Percentiles rank a stretch among this genome's conserved stretches.
Evolutionary conservation across 2,888 invertebrate species (phyloP).

Genomic region (Harpalus rubripes): DNA sequence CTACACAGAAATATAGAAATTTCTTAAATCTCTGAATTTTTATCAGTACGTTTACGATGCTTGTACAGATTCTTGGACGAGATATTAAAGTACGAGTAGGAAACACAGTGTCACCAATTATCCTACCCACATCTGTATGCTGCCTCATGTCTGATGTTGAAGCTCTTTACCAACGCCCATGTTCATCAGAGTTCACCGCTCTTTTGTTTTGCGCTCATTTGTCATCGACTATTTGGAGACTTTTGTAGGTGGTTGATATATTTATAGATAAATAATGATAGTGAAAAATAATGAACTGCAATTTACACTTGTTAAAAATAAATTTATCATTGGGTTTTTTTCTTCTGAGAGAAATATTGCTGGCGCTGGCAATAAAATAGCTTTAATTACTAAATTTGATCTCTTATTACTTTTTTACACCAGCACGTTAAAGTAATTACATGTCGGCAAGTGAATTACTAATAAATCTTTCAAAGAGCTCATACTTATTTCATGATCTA

Average conservation of each 20-base stretch:
- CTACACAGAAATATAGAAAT: too few species aligned
- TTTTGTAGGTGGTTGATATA: not conserved
- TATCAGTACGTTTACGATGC: not conserved
- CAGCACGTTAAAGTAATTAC: not conserved
- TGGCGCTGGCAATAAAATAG: too few species aligned
- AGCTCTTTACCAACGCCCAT: conserved; percentile 14
- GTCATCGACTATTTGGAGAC: conserved; percentile 10
- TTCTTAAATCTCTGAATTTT: not conserved
- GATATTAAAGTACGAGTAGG: not conserved
- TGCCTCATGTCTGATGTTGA: not conserved
- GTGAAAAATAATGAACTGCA: not conserved
- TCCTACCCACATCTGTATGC: not conserved
- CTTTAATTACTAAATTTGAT: too few species aligned
- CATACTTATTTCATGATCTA: not conserved
- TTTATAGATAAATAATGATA: not conserved
- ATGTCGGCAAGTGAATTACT: not conserved
- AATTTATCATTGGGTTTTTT: not conserved
- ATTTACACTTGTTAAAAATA: not conserved
- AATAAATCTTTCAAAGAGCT: not conserved
- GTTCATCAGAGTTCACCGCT: conserved; percentile 19
- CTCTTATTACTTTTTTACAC: not conserved
- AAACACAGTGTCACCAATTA: conserved; percentile 16
- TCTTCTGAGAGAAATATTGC: not conserved
- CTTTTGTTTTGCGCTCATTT: conserved; percentile 12
- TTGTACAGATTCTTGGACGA: not conserved